Evolutionary conservation across 2,797 vertebrate genomes (phyloP), one percentile per base, ranked within the genome.

Genomic region (Hafferia zeledoni): DNA sequence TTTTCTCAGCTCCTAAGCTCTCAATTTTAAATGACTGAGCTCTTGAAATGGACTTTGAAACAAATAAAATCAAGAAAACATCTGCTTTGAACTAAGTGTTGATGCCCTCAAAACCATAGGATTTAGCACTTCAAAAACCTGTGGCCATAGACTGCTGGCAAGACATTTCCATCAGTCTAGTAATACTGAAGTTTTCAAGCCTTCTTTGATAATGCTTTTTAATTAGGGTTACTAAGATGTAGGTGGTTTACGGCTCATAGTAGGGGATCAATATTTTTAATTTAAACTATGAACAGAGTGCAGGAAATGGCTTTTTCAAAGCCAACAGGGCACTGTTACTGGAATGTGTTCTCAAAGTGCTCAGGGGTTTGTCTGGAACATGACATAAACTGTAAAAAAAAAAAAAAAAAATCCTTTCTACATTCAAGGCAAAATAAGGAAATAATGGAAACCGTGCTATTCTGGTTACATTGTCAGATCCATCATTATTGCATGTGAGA

Each of bases 251-350:
- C 4, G 4, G 74, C 49, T 83, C 30, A 70, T 23, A 56, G 41
- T 50, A 70, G 16, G 20, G 9, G 9, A 83, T 93, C 78, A 72
- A 87, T 94, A 89, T 82, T 82, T 96, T 93, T 76, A 84, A 84
- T 94, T 89, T 91, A 76, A 82, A 55, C 76, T 84, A 65, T 84
- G 50, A 82, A 82, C 50, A 84, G 28, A 61, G 19, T 57, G 24
- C 63, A 84, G 78, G 50, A 92, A 82, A 27, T 43, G 28, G 75
- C 33, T 83, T 83, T 90, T 87, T 83, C 35, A 64, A 67, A 57
- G 70, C 37, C 8, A 7, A 13, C 1, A 9, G 41, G 8, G 27
- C 70, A 71, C 7, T 41, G 31, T 75, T 75, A 49, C 23, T 76
- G 59, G 27, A 87, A 87, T 84, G 17, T 65, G 20, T 82, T 35